These are phyloP conservation scores for Neofelis nebulosa DNA, from an alignment of 2,113 vertebrate species.

Conservation along the genomic window DNA sequence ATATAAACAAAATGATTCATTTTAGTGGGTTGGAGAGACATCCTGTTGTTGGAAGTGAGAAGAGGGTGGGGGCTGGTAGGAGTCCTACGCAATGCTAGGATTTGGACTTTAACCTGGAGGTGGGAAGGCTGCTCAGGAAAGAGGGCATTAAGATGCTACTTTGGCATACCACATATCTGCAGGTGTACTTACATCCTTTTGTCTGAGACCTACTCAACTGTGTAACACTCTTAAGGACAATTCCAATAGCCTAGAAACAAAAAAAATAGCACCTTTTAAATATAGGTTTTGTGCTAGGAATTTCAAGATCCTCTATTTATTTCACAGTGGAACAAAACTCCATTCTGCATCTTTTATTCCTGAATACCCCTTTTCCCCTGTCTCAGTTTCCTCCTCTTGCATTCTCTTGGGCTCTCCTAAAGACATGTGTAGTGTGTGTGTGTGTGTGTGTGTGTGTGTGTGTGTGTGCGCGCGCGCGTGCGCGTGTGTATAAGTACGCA, in stretches of 20 bases:
- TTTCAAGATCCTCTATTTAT: background rate
- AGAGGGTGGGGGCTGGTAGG: background rate
- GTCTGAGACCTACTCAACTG: background rate
- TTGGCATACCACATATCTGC: background rate
- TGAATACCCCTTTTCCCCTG: background rate
- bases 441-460: background rate
- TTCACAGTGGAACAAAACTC: background rate
- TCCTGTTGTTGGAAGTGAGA: background rate
- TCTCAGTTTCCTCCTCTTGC: background rate
- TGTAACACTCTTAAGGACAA: background rate
- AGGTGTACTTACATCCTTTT: background rate
- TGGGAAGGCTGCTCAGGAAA: background rate
- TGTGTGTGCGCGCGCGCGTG: background rate
- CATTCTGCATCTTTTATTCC: background rate
- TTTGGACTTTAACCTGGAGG: constrained; percentile 10
- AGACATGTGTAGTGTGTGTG: background rate
- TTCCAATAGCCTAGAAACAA: background rate
- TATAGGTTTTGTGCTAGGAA: background rate
- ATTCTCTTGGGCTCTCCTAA: background rate
- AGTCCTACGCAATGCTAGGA: background rate
- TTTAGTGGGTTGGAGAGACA: constrained; percentile 8
- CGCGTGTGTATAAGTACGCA: too few species aligned
- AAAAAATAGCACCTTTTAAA: background rate
- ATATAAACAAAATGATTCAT: constrained; percentile 6
- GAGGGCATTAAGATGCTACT: background rate